Conservation (phyloP, 2,888 invertebrate species). For the Platypus cylindrus region DNA sequence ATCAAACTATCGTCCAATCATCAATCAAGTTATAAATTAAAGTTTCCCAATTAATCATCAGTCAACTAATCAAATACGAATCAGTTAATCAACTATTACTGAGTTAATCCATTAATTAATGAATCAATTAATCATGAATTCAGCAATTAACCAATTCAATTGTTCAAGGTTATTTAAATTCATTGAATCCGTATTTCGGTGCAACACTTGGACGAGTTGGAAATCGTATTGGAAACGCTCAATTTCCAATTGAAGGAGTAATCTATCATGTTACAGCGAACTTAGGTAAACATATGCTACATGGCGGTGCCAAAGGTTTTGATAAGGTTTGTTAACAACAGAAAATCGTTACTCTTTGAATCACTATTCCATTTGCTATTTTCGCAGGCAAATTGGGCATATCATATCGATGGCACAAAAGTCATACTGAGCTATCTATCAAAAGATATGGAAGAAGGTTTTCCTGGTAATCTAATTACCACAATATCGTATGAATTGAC, state of each 20-base stretch:
- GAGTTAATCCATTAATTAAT: too few species aligned
- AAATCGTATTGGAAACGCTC: conserved; percentile 63
- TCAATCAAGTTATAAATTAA: too few species aligned
- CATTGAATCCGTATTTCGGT: conserved; percentile 74
- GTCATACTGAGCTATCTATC: conserved; percentile 66
- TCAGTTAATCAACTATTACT: too few species aligned
- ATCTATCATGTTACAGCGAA: conserved; percentile 63
- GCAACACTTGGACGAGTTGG: conserved; percentile 78
- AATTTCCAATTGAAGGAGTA: conserved; percentile 53
- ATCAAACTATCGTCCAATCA: too few species aligned
- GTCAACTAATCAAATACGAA: too few species aligned
- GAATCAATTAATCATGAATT: too few species aligned
- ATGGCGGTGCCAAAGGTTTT: conserved; percentile 78
- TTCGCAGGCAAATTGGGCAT: conserved; percentile 46
- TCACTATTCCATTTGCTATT: background rate
- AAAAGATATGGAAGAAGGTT: conserved; percentile 73
- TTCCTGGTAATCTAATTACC: conserved; percentile 69
- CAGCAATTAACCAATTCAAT: too few species aligned
- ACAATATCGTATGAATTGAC: conserved; percentile 59
- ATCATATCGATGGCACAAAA: conserved; percentile 44
- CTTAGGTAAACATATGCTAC: conserved; percentile 54
- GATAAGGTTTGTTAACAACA: conserved; percentile 40
- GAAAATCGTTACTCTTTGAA: background rate
- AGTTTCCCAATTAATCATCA: too few species aligned
- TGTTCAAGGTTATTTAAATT: conserved; percentile 54